Conservation (phyloP, 2,797 vertebrate genomes). For the Hippoglossus hippoglossus region DNA sequence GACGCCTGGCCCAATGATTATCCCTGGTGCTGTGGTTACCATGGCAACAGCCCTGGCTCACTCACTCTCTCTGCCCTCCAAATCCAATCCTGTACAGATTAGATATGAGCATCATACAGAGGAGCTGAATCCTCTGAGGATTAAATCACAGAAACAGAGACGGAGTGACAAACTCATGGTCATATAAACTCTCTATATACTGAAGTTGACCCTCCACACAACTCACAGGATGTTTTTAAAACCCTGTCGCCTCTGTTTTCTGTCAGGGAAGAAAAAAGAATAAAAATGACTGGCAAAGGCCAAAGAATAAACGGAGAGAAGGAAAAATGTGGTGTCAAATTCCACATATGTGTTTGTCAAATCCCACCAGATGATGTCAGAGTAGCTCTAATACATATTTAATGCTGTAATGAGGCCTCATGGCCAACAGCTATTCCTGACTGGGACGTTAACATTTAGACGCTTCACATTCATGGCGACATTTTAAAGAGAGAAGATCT, state of each 20-base stretch:
- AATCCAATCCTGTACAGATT: conserved; percentile 65
- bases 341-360: conserved; percentile 9
- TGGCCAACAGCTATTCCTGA: conserved; percentile 17
- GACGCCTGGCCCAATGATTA: conserved; percentile 37
- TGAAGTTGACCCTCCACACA: conserved; percentile 17
- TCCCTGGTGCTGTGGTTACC: conserved; percentile 46
- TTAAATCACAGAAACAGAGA: conserved; percentile 51
- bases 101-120: conserved; percentile 56
- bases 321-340: conserved; percentile 21
- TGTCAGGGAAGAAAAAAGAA: conserved; percentile 15
- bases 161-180: conserved; percentile 23
- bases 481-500: conserved; percentile 42
- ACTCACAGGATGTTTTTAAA: conserved; percentile 30
- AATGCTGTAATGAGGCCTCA: conserved; percentile 17
- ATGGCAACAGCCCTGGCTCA: conserved; percentile 63
- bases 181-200: neutral
- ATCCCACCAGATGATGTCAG: conserved; percentile 40
- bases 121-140: conserved; percentile 48
- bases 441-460: conserved; percentile 25
- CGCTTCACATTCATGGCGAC: conserved; percentile 32
- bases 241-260: conserved; percentile 34
- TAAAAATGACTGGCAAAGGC: neutral
- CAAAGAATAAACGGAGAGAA: neutral
- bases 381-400: conserved; percentile 27
- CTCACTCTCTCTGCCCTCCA: conserved; percentile 32